A percentile compares a stretch with the other conserved stretches of the same genome.
phyloP scores from a whole-genome alignment of 2,113 vertebrate genomes.

The Pachypanchax playfairii region DNA sequence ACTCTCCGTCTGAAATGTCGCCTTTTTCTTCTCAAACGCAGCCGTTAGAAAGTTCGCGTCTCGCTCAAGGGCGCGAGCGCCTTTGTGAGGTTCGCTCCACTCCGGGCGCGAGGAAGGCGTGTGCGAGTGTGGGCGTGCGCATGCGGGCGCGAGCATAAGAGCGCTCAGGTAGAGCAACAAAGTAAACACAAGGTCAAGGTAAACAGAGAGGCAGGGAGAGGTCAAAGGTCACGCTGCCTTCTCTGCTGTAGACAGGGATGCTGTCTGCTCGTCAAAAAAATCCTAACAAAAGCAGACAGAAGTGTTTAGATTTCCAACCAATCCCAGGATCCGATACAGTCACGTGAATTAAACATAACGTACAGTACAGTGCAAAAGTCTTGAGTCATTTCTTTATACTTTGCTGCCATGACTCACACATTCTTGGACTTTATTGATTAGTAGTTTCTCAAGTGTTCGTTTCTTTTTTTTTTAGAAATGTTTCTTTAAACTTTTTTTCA shows the following conservation, averaged over 20 bases:
- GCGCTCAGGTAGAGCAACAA: constrained; percentile 8
- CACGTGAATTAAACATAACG: no score
- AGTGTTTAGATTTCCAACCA: no score
- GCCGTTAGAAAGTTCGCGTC: background rate
- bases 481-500: no score
- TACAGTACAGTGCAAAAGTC: no score
- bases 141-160: background rate
- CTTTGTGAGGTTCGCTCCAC: background rate
- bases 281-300: no score
- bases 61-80: background rate
- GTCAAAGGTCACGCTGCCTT: constrained; percentile 25
- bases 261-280: background rate
- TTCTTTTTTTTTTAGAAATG: no score
- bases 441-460: no score
- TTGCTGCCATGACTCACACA: no score
- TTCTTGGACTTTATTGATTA: no score
- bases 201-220: constrained; percentile 25
- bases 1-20: background rate
- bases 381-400: no score
- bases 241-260: no score
- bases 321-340: no score
- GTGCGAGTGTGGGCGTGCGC: constrained; percentile 20
- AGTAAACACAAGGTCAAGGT: constrained; percentile 45
- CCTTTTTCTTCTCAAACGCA: background rate
- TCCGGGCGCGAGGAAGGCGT: constrained; percentile 10